A percentile compares a stretch with the other conserved stretches of the same genome.
phyloP scores from a whole-genome alignment of 2,797 vertebrate genomes.

The Micromesistius poutassou region DNA sequence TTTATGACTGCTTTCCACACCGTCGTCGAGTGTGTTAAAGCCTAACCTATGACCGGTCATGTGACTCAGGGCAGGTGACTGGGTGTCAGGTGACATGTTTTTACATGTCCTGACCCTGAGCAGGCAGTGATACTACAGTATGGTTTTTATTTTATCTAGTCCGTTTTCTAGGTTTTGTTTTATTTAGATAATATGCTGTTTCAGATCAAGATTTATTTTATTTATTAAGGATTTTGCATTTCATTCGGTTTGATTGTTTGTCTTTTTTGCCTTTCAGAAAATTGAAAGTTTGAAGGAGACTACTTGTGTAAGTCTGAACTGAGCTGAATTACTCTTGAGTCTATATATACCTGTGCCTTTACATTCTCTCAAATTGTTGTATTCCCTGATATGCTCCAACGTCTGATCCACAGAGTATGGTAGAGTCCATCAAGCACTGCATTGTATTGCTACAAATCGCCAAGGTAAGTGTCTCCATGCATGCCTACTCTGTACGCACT shows the following conservation, averaged over 20 bases:
- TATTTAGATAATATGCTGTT: background rate
- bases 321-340: background rate
- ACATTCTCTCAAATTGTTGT: constrained; percentile 47
- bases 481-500: background rate
- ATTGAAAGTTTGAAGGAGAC: constrained; percentile 96
- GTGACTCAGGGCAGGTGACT: background rate
- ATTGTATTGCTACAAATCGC: constrained; percentile 99
- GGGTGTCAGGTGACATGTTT: background rate
- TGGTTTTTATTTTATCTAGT: background rate
- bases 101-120: background rate
- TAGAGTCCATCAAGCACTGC: constrained; percentile 99
- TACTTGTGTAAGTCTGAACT: constrained; percentile 89
- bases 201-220: background rate
- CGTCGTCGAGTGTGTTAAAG: background rate
- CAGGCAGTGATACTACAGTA: background rate
- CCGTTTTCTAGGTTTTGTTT: background rate
- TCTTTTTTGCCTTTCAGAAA: constrained; percentile 78
- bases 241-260: constrained; percentile 4
- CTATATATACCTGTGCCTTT: background rate
- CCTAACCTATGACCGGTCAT: background rate
- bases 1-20: background rate
- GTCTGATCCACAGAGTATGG: constrained; percentile 85
- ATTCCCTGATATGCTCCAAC: constrained; percentile 37
- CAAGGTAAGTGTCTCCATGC: constrained; percentile 84
- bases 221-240: background rate